Evolutionary conservation across 2,113 vertebrate species (phyloP).

Genomic region (Rhineura floridana): DNA sequence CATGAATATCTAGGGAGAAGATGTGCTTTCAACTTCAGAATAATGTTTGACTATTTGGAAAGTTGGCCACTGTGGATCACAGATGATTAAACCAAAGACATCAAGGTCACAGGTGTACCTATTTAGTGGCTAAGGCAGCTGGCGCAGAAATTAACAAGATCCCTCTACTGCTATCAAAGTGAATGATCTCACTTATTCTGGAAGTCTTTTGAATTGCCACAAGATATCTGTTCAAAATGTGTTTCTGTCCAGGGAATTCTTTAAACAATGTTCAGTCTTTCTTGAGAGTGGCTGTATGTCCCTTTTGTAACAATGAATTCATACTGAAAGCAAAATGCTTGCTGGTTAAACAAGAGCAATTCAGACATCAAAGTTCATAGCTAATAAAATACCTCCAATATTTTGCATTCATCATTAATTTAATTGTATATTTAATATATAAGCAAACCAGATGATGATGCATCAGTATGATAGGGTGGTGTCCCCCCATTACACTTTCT

Average conservation of each 20-base stretch:
- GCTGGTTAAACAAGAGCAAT: not conserved
- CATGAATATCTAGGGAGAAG: slow-evolving; percentile 25
- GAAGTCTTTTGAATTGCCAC: not conserved
- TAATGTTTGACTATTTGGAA: slow-evolving; percentile 35
- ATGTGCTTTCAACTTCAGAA: slow-evolving; percentile 16
- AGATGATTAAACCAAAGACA: slow-evolving; percentile 1
- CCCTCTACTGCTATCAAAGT: not conserved
- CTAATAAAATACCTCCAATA: not conserved
- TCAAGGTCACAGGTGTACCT: slow-evolving; percentile 18
- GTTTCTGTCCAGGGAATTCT: not conserved
- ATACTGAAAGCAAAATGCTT: not conserved
- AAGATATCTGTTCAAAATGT: not conserved
- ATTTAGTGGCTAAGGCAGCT: not conserved
- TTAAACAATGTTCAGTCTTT: not conserved
- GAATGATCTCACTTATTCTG: not conserved
- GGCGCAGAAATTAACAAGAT: not conserved
- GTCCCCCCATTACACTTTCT: no score
- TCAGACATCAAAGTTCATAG: not conserved
- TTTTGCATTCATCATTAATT: not conserved
- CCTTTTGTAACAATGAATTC: not conserved
- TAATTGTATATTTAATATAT: no score
- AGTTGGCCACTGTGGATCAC: not conserved
- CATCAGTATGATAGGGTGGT: not conserved
- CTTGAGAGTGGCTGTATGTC: not conserved
- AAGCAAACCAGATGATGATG: not conserved